A percentile compares a stretch with the other conserved stretches of the same genome.
Evolutionary conservation across 2,888 invertebrate species (phyloP).

Genomic region (Bugula neritina): DNA sequence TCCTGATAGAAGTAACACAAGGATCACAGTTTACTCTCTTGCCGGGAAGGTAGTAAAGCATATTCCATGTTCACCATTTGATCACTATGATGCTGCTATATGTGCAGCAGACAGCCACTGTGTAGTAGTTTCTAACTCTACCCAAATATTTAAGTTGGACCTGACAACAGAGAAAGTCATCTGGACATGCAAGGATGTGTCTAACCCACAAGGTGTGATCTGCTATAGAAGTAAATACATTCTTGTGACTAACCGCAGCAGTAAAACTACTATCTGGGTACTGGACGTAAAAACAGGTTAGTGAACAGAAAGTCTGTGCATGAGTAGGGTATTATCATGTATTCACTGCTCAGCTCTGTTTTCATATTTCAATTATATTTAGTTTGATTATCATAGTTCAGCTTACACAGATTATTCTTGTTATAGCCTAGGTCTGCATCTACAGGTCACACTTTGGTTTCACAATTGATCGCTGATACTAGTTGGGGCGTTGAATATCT

Average conservation of each 20-base stretch:
- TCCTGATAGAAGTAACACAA: background rate
- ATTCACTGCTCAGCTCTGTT: no score
- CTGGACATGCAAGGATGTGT: background rate
- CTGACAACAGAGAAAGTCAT: background rate
- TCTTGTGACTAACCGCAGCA: background rate
- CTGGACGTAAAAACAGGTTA: background rate
- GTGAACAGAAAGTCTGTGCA: no score
- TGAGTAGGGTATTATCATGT: no score
- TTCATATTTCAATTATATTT: no score
- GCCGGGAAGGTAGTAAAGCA: background rate
- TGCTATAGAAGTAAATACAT: conserved; percentile 1
- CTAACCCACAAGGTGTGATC: background rate
- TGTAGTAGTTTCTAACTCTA: conserved; percentile 5
- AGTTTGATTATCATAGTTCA: no score
- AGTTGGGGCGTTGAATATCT: no score
- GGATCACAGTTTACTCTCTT: background rate
- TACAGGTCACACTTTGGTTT: no score
- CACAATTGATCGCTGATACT: no score
- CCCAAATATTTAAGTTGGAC: conserved; percentile 4
- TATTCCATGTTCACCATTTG: background rate
- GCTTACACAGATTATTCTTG: no score
- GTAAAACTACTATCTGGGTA: background rate
- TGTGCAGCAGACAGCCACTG: background rate
- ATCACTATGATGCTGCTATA: background rate
- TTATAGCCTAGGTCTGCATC: no score